Conservation (phyloP, 1,140 invertebrate species). For the Drosophila kikkawai region DNA sequence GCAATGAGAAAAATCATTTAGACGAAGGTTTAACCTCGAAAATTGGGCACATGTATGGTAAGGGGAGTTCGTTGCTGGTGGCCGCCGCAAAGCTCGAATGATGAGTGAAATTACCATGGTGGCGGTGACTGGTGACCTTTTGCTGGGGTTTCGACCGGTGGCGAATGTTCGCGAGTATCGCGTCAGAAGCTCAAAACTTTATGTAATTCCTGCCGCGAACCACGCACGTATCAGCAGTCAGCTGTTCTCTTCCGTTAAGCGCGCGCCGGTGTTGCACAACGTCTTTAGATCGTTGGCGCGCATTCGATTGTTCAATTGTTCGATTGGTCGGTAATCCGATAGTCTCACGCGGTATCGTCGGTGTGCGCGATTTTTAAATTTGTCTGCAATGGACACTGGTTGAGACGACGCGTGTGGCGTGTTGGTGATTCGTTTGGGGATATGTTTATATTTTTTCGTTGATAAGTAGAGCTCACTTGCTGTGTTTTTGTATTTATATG, state of each 20-base stretch:
- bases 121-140: conserved; percentile 33
- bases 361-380: conserved; percentile 25
- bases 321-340: conserved; percentile 17
- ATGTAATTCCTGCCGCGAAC: conserved; percentile 71
- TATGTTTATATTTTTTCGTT: conserved; percentile 16
- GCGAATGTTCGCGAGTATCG: conserved; percentile 44
- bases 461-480: conserved; percentile 34
- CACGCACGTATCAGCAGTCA: conserved; percentile 70
- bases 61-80: background rate
- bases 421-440: conserved; percentile 16
- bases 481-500: conserved; percentile 20
- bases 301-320: conserved; percentile 1
- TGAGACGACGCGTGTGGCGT: conserved; percentile 12
- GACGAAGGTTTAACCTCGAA: conserved; percentile 64
- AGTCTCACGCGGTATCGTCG: conserved; percentile 3
- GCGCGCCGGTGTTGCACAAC: conserved; percentile 25
- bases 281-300: background rate
- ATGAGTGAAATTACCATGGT: conserved; percentile 73
- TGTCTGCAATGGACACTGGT: conserved; percentile 12
- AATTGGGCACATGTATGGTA: conserved; percentile 50
- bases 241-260: conserved; percentile 56
- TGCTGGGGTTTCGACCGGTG: conserved; percentile 32
- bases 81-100: background rate
- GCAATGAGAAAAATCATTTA: conserved; percentile 39
- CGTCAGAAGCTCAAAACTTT: conserved; percentile 69